Base-by-base conservation (phyloP, 1,140 invertebrate species). In the Colletes gigas region DNA sequence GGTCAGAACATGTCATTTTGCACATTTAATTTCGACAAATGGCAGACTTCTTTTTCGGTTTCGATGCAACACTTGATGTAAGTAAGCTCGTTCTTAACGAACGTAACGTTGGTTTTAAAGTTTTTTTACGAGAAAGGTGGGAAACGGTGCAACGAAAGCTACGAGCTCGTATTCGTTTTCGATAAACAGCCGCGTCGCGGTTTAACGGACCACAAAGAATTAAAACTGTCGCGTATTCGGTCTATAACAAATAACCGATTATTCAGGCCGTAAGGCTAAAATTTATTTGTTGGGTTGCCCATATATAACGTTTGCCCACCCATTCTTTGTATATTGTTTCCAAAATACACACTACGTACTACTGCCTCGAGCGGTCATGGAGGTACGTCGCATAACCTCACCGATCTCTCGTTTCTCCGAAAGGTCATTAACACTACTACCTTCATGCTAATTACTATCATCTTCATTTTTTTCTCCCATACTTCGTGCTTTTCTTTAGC, bases 1-100 rank as follows among this genome's bases (percentile, higher is more conserved):
- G 68, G 52, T 89, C 87, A 82, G 91, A 93, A 91, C 94, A 95
- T 95, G 95, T 95, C 94, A 95, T 94, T 95, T 94, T 94, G 94
- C 93, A 94, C 92, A 94, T 93, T 94, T 94, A 93, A 94, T 93
- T 94, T 95, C 94, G 93, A 94, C 95, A 95, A 96, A 97, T 97
- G 96, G 96, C 96, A 95, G 95, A 97, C 95, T 95, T 95, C 93
- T 97, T 96, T 96, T 96, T 96, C 94, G 96, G 95, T 94, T 96
- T 97, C 93, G 95, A 96, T 94, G 95, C 95, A 92, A 94, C 95
- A 90, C 91, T 95, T 94, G 95, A 95, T 94, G 96, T 96, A 93
- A 96, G 95, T 94, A 93, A n/a, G 50, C 50, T 41, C 12, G 50
- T 57, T 21, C 14, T 9, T 54, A 3, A 14, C 2, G 6, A 59